Evolutionary conservation across 2,888 invertebrate genomes (phyloP).

Genomic region (Plagodis pulveraria): DNA sequence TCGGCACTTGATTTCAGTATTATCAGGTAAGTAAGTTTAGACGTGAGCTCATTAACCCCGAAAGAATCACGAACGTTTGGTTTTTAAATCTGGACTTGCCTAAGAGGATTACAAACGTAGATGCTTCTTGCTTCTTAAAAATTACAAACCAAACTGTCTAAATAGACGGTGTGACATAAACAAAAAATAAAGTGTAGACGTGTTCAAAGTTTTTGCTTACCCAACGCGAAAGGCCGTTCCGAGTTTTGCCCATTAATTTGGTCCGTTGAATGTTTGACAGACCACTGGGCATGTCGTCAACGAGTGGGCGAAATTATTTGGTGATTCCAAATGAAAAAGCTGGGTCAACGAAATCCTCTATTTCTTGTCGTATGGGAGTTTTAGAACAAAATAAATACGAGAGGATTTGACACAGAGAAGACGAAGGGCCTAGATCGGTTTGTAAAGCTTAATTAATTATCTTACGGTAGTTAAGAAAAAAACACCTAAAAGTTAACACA

Average conservation of each 20-base stretch:
- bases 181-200: constrained; percentile 34
- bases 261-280: constrained; percentile 52
- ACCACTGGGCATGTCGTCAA: constrained; percentile 45
- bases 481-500: no score
- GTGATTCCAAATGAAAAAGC: constrained; percentile 23
- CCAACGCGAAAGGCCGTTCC: constrained; percentile 44
- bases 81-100: no score
- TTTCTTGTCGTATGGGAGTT: constrained; percentile 10
- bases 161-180: constrained; percentile 33
- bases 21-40: no score
- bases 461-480: no score
- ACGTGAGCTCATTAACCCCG: no score
- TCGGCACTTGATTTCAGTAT: no score
- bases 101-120: no score
- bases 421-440: not conserved
- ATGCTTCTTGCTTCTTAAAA: not conserved
- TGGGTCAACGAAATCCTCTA: constrained; percentile 20
- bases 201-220: constrained; percentile 52
- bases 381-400: not conserved
- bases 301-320: constrained; percentile 31
- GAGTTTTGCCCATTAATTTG: constrained; percentile 57
- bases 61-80: no score
- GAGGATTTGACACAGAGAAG: constrained; percentile 10
- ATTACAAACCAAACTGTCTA: constrained; percentile 1
- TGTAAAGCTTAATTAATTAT: no score